A percentile compares a stretch with the other conserved stretches of the same genome.
These are phyloP conservation scores for Catagonus wagneri DNA, from an alignment of 2,113 vertebrate genomes.

Conservation along the genomic window DNA sequence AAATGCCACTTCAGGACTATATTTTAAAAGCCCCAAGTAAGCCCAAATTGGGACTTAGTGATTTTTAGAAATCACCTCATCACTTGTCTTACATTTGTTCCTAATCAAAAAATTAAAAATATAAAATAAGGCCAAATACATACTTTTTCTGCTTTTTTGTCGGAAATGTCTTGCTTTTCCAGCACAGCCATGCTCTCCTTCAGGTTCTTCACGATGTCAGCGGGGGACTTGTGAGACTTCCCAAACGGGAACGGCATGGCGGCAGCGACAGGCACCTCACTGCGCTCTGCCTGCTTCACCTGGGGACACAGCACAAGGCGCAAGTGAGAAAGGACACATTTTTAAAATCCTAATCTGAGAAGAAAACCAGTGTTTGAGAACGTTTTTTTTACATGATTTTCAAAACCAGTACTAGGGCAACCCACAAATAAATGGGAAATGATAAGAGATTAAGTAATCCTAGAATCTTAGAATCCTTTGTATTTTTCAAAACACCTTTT, in stretches of 20 bases:
- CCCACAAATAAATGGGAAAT: not conserved
- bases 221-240: constrained; percentile 98
- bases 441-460: not conserved
- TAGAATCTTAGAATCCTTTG: not conserved
- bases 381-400: not conserved
- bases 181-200: constrained; percentile 97
- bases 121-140: not conserved
- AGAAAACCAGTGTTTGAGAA: not conserved
- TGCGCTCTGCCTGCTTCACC: constrained; percentile 89
- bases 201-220: constrained; percentile 98
- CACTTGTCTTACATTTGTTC: not conserved
- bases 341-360: not conserved
- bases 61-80: not conserved
- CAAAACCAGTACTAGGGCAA: not conserved
- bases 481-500: not conserved
- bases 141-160: constrained; percentile 98
- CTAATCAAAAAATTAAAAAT: constrained; percentile 4
- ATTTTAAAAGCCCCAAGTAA: constrained; percentile 1
- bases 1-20: not conserved
- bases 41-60: not conserved
- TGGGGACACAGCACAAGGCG: constrained; percentile 72
- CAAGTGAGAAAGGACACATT: constrained; percentile 14
- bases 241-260: constrained; percentile 98
- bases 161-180: constrained; percentile 96
- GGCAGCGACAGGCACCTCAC: constrained; percentile 86